phyloP scores from a whole-genome alignment of 2,888 invertebrate genomes.

The Drosophila quinaria region DNA sequence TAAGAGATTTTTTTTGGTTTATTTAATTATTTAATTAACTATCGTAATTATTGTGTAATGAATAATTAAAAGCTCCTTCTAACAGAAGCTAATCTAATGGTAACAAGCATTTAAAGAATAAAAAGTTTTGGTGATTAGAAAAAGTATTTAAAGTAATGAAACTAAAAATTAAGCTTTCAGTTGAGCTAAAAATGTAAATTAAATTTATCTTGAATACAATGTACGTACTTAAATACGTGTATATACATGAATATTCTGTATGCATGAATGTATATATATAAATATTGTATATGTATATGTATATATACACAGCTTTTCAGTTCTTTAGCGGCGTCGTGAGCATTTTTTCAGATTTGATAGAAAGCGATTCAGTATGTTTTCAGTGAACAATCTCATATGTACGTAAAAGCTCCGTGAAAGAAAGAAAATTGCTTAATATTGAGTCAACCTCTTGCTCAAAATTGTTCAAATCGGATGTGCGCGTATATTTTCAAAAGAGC shows the following conservation, averaged over 20 bases:
- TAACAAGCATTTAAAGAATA: background rate
- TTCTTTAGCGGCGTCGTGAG: constrained; percentile 7
- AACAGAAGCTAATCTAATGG: no score
- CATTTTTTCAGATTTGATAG: constrained; percentile 28
- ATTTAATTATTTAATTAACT: no score
- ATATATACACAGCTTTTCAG: constrained; percentile 11
- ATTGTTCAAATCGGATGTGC: constrained; percentile 21
- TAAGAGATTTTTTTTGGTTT: no score
- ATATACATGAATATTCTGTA: background rate
- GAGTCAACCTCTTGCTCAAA: constrained; percentile 24
- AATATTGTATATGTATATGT: background rate
- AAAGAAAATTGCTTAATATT: constrained; percentile 32
- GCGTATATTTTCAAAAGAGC: constrained; percentile 40
- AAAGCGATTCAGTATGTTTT: constrained; percentile 48
- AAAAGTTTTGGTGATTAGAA: background rate
- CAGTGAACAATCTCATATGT: constrained; percentile 49
- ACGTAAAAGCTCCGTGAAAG: constrained; percentile 47
- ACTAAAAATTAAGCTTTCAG: background rate
- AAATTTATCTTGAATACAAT: background rate
- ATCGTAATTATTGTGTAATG: no score
- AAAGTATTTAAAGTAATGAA: background rate
- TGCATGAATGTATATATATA: background rate
- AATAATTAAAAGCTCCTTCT: no score
- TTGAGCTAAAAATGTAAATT: background rate
- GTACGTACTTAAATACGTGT: background rate